These are phyloP conservation scores for Smutsia temminckii DNA, from an alignment of 2,797 vertebrate genomes.

Conservation along the genomic window DNA sequence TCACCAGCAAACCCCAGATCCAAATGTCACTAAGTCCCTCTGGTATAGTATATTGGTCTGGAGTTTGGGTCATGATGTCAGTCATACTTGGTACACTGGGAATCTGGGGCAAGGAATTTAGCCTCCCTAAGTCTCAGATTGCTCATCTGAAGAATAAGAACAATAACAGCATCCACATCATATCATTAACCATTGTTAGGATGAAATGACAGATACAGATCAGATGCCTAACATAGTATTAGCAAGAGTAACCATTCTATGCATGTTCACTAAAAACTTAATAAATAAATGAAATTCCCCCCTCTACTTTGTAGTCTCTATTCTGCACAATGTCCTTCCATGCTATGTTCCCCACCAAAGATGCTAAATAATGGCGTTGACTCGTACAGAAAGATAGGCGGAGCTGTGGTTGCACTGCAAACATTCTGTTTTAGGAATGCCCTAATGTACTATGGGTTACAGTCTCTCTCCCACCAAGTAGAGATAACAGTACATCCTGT, in stretches of 20 bases:
- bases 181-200: not conserved
- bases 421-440: not conserved
- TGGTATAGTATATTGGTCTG: not conserved
- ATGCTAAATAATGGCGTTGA: rapidly evolving
- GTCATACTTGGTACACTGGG: not conserved
- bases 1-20: conserved; percentile 58
- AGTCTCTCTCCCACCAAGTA: not conserved
- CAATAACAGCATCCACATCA: not conserved
- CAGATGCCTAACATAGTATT: not conserved
- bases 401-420: not conserved
- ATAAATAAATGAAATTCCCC: not conserved
- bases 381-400: not conserved
- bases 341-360: not conserved
- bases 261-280: not conserved
- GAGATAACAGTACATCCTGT: not conserved
- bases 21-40: conserved; percentile 61
- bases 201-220: not conserved
- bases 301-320: not conserved
- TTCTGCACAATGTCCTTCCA: not conserved
- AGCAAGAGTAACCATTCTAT: not conserved
- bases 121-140: not conserved
- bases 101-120: not conserved
- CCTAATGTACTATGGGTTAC: not conserved
- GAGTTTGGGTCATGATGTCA: not conserved
- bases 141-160: not conserved